Conservation (phyloP, 2,888 invertebrate genomes). For the Emmelina monodactyla region DNA sequence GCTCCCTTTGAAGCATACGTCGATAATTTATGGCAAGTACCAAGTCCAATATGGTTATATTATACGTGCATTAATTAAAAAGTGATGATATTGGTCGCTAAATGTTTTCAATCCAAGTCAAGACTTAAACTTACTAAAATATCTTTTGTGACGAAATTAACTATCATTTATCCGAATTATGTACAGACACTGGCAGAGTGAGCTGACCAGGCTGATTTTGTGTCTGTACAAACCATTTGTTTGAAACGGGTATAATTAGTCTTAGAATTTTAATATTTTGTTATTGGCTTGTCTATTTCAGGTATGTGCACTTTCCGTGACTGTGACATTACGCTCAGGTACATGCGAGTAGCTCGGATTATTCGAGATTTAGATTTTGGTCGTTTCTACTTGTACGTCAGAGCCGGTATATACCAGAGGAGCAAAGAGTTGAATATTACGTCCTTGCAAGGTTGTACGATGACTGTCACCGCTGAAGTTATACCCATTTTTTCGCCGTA, state of each 20-base stretch:
- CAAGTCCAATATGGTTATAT: not conserved
- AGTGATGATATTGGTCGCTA: too few relatives aligned
- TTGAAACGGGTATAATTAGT: too few relatives aligned
- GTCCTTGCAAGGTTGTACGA: not conserved
- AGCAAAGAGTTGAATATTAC: not conserved
- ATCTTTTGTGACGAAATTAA: too few relatives aligned
- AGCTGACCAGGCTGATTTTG: not conserved
- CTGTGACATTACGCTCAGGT: slow-evolving; percentile 6
- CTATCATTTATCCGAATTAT: too few relatives aligned
- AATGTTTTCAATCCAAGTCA: too few relatives aligned
- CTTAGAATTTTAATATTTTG: too few relatives aligned
- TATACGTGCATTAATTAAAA: too few relatives aligned
- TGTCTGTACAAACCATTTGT: not conserved
- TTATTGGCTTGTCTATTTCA: too few relatives aligned
- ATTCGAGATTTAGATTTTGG: slow-evolving; percentile 14
- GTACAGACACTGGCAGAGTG: too few relatives aligned
- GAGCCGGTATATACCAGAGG: slow-evolving; percentile 6
- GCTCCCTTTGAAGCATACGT: not conserved
- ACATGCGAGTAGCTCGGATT: slow-evolving; percentile 6
- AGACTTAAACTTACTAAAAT: too few relatives aligned
- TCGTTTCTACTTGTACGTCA: slow-evolving; percentile 11
- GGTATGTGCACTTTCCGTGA: slow-evolving; percentile 11
- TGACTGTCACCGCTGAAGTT: not conserved
- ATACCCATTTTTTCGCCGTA: not conserved
- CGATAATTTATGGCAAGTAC: not conserved